Evolutionary conservation across 92 coral and sea anemone genomes (phyloP).

Genomic region (Micromussa lordhowensis): DNA sequence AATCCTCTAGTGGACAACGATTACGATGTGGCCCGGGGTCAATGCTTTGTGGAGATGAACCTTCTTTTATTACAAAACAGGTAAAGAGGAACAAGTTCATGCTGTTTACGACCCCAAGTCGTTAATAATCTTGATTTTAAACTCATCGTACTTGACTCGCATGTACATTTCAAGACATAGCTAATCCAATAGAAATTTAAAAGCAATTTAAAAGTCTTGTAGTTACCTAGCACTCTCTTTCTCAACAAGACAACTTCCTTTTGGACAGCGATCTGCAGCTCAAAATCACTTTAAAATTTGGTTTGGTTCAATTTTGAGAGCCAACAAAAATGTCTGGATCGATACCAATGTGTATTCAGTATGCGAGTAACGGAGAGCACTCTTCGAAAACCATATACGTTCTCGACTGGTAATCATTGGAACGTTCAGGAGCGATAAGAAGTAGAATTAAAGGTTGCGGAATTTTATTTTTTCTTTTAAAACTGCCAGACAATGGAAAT

Average conservation of each 20-base stretch:
- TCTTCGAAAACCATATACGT: too few species aligned
- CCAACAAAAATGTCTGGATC: not conserved
- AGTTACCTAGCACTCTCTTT: not conserved
- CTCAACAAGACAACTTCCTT: not conserved
- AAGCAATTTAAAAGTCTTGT: not conserved
- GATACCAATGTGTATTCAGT: not conserved
- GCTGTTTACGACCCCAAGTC: too few species aligned
- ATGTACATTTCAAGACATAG: not conserved
- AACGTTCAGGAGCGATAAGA: too few species aligned
- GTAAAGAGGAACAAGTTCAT: not conserved
- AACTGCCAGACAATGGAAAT: not conserved
- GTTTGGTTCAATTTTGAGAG: not conserved
- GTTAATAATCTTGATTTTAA: too few species aligned
- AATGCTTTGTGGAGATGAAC: conserved; percentile 19
- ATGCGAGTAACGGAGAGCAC: too few species aligned
- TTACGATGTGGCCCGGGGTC: conserved; percentile 33
- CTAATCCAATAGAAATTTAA: not conserved
- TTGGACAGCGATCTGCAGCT: not conserved
- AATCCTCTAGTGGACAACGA: not conserved
- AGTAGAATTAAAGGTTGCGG: not conserved
- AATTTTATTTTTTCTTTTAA: too few species aligned
- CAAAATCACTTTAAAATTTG: not conserved
- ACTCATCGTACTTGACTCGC: too few species aligned
- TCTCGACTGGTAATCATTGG: too few species aligned
- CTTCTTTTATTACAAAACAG: conserved; percentile 16